Evolutionary conservation across 2,113 vertebrate species (phyloP).

Genomic region (Balaenoptera acutorostrata): DNA sequence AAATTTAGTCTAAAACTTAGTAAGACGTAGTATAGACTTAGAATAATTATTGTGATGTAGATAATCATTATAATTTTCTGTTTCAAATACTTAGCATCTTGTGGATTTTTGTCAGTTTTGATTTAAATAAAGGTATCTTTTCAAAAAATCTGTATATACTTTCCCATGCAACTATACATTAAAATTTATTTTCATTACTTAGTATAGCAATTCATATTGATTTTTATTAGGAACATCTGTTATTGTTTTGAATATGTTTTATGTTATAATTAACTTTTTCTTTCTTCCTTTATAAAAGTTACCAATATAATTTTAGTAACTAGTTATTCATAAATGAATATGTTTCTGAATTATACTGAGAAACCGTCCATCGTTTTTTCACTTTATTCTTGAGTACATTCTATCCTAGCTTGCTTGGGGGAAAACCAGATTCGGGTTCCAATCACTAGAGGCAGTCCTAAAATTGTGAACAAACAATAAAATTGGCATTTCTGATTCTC

Average conservation of each 20-base stretch:
- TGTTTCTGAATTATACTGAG: background rate
- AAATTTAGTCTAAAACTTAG: background rate
- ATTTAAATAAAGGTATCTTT: background rate
- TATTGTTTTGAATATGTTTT: background rate
- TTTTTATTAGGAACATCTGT: background rate
- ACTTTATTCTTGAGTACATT: background rate
- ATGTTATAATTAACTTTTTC: background rate
- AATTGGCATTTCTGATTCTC: background rate
- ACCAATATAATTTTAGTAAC: background rate
- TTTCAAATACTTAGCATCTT: background rate
- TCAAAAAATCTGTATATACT: background rate
- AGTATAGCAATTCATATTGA: background rate
- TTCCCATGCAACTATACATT: background rate
- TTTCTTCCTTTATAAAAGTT: background rate
- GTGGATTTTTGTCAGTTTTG: background rate
- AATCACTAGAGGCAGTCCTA: background rate
- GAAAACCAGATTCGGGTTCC: background rate
- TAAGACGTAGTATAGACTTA: background rate
- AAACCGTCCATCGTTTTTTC: background rate
- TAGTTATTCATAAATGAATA: background rate
- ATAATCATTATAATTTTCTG: background rate
- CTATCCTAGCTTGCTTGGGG: background rate
- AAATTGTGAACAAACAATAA: constrained; percentile 45
- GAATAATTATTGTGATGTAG: background rate
- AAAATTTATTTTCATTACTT: background rate